These are phyloP conservation scores for Automeris io DNA, from an alignment of 2,888 invertebrate species.

Conservation along the genomic window DNA sequence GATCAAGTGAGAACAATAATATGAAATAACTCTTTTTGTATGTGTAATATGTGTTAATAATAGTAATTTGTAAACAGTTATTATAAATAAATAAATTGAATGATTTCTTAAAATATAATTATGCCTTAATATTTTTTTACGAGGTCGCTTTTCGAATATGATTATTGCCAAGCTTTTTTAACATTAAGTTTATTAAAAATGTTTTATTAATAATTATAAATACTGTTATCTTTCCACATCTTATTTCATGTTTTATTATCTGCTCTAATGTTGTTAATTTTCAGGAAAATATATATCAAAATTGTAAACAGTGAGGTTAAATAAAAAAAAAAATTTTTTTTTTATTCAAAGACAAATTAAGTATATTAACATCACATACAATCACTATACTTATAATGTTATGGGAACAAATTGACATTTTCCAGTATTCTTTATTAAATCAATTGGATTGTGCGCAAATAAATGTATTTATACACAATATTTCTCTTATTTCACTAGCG, in stretches of 20 bases:
- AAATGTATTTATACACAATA: conserved; percentile 25
- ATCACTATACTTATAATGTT: background rate
- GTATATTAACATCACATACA: background rate
- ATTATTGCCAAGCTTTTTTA: too few species aligned
- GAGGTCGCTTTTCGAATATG: too few species aligned
- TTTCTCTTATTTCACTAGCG: conserved; percentile 12
- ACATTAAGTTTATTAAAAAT: too few species aligned
- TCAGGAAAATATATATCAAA: too few species aligned
- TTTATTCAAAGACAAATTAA: background rate
- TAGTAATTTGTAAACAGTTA: conserved; percentile 2
- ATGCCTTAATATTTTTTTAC: too few species aligned
- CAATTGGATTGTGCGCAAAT: conserved; percentile 39
- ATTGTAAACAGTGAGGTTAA: too few species aligned
- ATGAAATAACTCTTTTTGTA: background rate
- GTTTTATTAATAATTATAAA: too few species aligned
- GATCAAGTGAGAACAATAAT: background rate
- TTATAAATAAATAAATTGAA: background rate
- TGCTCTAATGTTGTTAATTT: too few species aligned
- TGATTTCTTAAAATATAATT: too few species aligned
- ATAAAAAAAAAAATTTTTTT: too few species aligned
- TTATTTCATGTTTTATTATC: too few species aligned
- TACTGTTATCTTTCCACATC: too few species aligned
- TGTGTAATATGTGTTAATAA: background rate
- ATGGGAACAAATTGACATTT: conserved; percentile 19
- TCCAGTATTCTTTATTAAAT: conserved; percentile 29